Evolutionary conservation across 2,888 invertebrate genomes (phyloP).

Genomic region (Athripsodes cinereus): DNA sequence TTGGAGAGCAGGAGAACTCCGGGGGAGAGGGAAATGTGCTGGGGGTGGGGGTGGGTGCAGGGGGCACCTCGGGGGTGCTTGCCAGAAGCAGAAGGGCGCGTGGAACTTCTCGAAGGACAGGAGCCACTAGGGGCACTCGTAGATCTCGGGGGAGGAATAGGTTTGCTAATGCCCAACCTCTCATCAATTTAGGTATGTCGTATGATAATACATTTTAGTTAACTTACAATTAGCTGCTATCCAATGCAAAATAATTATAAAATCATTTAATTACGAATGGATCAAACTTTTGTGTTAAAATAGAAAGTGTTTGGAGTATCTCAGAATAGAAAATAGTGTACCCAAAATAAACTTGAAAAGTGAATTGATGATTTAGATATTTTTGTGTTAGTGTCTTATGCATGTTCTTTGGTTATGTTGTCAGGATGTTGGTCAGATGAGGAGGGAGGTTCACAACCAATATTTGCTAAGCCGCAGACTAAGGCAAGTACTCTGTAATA

Average conservation of each 20-base stretch:
- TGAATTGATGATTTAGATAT: no score
- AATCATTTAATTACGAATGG: no score
- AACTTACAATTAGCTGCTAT: no score
- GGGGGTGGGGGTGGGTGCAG: not conserved
- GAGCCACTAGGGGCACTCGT: slow-evolving; percentile 15
- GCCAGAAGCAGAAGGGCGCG: slow-evolving; percentile 9
- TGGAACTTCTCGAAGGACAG: slow-evolving; percentile 11
- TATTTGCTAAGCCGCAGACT: slow-evolving; percentile 11
- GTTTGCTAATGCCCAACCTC: slow-evolving; percentile 10
- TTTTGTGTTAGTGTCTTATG: no score
- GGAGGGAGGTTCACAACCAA: slow-evolving; percentile 11
- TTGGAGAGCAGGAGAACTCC: not conserved
- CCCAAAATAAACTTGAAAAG: no score
- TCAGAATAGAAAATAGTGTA: no score
- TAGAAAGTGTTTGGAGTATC: no score
- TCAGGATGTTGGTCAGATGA: slow-evolving; percentile 19
- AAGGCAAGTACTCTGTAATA: slow-evolving; percentile 4
- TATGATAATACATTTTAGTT: no score
- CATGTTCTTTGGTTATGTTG: not conserved
- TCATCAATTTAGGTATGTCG: slow-evolving; percentile 13
- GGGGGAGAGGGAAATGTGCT: not conserved
- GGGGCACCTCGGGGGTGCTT: slow-evolving; percentile 1
- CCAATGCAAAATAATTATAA: no score
- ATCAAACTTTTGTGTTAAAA: no score
- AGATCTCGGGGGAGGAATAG: slow-evolving; percentile 11